Evolutionary conservation across 2,888 invertebrate species (phyloP), one percentile per base, ranked within the genome.

Genomic region (Neria commutata): DNA sequence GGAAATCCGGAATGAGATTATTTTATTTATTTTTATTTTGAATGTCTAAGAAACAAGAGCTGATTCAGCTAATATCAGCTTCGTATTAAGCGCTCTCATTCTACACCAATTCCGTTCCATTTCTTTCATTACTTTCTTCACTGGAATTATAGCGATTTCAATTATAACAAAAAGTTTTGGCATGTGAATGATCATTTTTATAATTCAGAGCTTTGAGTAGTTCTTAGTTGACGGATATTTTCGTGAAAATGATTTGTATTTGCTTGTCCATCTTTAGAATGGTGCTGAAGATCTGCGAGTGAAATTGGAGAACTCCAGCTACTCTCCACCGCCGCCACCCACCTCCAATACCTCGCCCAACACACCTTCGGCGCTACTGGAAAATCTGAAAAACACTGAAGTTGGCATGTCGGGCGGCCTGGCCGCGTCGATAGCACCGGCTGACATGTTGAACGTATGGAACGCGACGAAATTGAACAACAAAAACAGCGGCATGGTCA

Each of bases 401-500:
- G 77, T 78, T 10, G 73, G 78, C 19, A 61, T 82, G 50, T 73
- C 81, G 1, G 78, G 80, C 42, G 78, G 80, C 53, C 64, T 82
- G 73, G 80, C 81, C 16, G 76, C 80, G 29, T 79, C 82, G 46
- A 82, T 81, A 64, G 81, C 82, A 47, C 85, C 86, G 34, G 85
- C 85, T 75, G 85, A 86, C 58, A 87, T 82, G 82, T 68, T 83
- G 64, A 81, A 87, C 67, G 84, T 86, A 63, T 88, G 87, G 86
- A 86, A 87, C 58, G 82, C 85, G 62, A 87, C 87, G 77, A 83
- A 86, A 70, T 84, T 87, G 72, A 86, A 86, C 56, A 87, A 87
- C 84, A 90, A 92, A 83, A 81, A 81, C 62, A 90, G 91, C 73
- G 90, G 90, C 67, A 89, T 91, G 73, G 91, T 92, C 68, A 89